Evolutionary conservation across 2,113 vertebrate species (phyloP).

Genomic region (Oryzias melastigma): DNA sequence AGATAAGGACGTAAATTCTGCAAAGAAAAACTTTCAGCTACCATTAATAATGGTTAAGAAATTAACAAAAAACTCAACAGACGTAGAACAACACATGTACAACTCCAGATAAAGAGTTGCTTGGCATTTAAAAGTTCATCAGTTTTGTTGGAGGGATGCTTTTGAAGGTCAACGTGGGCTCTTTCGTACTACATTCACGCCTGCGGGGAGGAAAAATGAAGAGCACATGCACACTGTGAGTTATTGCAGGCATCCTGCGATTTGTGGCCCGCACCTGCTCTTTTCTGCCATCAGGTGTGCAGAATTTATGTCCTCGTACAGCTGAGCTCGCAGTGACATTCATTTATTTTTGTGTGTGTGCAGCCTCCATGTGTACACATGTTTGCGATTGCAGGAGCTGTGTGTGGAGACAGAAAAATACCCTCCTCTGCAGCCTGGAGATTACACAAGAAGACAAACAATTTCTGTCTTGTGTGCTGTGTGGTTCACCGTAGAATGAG

Average conservation of each 20-base stretch:
- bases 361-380: slow-evolving; percentile 35
- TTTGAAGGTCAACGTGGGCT: slow-evolving; percentile 4
- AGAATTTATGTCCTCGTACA: slow-evolving; percentile 57
- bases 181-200: slow-evolving; percentile 8
- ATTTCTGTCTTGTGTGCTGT: not conserved
- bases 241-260: slow-evolving; percentile 37
- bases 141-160: not conserved
- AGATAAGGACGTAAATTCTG: too few relatives aligned
- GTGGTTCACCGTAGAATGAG: not conserved
- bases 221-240: slow-evolving; percentile 14
- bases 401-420: slow-evolving; percentile 23
- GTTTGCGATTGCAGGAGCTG: slow-evolving; percentile 49
- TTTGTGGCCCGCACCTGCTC: slow-evolving; percentile 60
- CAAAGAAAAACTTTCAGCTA: too few relatives aligned
- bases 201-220: slow-evolving; percentile 1
- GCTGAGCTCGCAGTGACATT: slow-evolving; percentile 24
- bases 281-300: slow-evolving; percentile 35
- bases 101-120: too few relatives aligned
- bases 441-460: slow-evolving; percentile 13
- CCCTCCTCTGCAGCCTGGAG: slow-evolving; percentile 17
- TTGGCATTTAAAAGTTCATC: not conserved
- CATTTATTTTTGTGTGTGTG: slow-evolving; percentile 47
- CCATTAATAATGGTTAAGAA: too few relatives aligned
- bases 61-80: too few relatives aligned
- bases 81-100: too few relatives aligned